Base-by-base conservation (phyloP, 2,888 invertebrate species). In the Ypsolopha scabrella region DNA sequence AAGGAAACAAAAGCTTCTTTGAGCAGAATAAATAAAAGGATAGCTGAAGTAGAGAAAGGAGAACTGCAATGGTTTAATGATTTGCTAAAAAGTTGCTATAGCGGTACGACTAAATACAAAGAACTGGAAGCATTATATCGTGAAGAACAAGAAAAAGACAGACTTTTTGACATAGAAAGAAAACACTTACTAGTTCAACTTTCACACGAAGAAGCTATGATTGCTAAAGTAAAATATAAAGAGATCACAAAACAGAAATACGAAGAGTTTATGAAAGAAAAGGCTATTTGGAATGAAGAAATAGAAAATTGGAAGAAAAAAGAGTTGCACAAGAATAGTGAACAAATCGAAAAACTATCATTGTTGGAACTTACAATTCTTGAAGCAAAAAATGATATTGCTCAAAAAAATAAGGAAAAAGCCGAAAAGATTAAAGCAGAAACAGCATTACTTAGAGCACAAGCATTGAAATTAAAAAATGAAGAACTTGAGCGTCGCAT, bases 121-220 rank as follows among this genome's bases (percentile, higher is more conserved):
- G 72, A 77, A 57, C 55, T 89, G 34, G 75, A 86, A 59, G 75
- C 81, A 52, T 72, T 79, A 53, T 73, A 83, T 49, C 78, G 87
- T 45, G 70, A 80, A 63, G 74, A 82, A 59, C 74, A 67, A 48
- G 83, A 88, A 65, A 79, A 80, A 61, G 75, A 87, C 61, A 68
- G 87, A 49, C 57, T 89, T 36, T 71, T 86, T 52, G 82, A 87
- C 44, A 88, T 90, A 55, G 88, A 90, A 75, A 81, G 70, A 58
- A 90, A 90, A 66, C 90, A 90, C 70, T 65, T 90, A 41, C 68
- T 86, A 61, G 90, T 89, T 1, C 79, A 88, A 60, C 73, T 90
- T 52, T 87, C 88, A 8, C 75, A 87, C 49, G 90, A 90, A 72
- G 89, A 90, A 67, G 88, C 90, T 7, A 68, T 88, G 24, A 62